Conservation (phyloP, 2,888 invertebrate genomes). For the Polia nebulosa region DNA sequence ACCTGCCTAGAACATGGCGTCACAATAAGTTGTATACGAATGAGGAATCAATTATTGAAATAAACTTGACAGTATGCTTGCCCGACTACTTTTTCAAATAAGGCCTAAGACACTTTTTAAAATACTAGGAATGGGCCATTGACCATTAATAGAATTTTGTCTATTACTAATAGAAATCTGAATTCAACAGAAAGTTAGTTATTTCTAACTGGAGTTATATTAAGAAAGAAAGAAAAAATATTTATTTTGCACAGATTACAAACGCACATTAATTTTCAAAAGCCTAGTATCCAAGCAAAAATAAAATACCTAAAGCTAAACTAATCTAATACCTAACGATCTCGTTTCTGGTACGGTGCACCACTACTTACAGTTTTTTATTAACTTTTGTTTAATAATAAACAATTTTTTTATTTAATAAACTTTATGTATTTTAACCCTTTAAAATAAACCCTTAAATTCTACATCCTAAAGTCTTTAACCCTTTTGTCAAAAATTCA, state of each 20-base stretch:
- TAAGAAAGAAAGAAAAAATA: no score
- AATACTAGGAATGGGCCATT: background rate
- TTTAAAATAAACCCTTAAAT: slow-evolving; percentile 8
- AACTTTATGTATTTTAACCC: no score
- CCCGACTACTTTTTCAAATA: background rate
- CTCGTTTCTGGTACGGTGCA: no score
- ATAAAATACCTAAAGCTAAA: no score
- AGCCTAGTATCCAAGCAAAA: no score
- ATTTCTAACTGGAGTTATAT: no score
- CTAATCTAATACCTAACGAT: no score
- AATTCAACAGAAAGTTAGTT: background rate
- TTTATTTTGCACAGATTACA: no score
- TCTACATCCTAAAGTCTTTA: background rate
- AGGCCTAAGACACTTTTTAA: background rate
- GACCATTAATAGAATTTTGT: background rate
- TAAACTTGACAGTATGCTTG: background rate
- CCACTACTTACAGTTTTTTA: no score
- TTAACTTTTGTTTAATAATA: no score
- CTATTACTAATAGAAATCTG: background rate
- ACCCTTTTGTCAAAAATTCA: slow-evolving; percentile 10
- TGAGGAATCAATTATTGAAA: slow-evolving; percentile 20
- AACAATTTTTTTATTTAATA: no score
- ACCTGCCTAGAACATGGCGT: slow-evolving; percentile 24
- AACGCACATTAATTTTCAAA: no score
- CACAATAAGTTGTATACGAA: background rate